phyloP scores from a whole-genome alignment of 2,797 vertebrate species.

The Amazona finschi region DNA sequence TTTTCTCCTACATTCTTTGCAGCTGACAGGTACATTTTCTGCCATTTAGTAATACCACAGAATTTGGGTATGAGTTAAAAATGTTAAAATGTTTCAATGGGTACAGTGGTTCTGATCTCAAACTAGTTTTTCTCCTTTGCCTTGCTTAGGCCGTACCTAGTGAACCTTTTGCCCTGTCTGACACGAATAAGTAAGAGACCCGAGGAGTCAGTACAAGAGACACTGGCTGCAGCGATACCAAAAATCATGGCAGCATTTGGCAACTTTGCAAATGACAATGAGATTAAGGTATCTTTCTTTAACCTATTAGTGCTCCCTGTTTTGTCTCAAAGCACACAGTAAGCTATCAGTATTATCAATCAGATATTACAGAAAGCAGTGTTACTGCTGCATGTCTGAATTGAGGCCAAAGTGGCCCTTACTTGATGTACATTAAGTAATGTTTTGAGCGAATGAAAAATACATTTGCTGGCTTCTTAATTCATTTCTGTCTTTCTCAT shows the following conservation, averaged over 20 bases:
- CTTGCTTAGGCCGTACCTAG: conserved; percentile 86
- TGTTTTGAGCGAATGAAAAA: not conserved
- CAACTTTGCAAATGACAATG: conserved; percentile 94
- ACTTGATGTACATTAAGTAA: not conserved
- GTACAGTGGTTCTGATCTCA: not conserved
- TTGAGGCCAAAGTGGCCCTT: not conserved
- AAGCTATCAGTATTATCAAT: not conserved
- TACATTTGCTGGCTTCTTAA: not conserved
- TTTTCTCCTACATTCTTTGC: fast-evolving
- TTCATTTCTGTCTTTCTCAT: not conserved
- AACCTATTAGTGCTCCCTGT: not conserved
- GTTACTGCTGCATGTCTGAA: not conserved
- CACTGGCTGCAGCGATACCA: conserved; percentile 88
- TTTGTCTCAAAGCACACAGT: not conserved
- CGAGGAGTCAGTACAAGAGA: conserved; percentile 94
- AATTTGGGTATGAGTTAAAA: not conserved
- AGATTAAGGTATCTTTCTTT: conserved; percentile 89
- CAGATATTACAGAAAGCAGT: not conserved
- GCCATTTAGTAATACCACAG: not conserved
- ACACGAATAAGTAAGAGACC: conserved; percentile 90
- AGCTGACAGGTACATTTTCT: not conserved
- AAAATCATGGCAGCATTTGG: conserved; percentile 95
- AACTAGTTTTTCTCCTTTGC: not conserved
- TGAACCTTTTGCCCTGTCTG: conserved; percentile 94
- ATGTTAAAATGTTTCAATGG: not conserved